These are phyloP conservation scores for Lepilemur ruficaudatus DNA, from an alignment of 2,797 vertebrate genomes.

Conservation along the genomic window DNA sequence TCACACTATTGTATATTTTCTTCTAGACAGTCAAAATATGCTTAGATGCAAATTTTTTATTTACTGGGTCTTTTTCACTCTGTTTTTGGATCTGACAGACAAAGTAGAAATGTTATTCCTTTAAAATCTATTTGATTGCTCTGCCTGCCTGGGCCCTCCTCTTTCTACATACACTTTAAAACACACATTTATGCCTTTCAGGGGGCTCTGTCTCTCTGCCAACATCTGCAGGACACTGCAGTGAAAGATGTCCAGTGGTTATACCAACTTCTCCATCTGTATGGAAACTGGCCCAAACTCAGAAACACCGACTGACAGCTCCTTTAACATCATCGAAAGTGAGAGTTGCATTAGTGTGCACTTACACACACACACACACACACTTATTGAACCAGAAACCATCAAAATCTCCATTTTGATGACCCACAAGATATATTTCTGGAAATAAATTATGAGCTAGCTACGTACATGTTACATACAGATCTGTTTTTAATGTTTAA, in stretches of 20 bases:
- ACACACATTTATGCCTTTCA: constrained; percentile 41
- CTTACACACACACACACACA: neutral
- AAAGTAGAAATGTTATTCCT: neutral
- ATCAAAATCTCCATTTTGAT: neutral
- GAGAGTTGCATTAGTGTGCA: neutral
- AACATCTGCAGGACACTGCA: neutral
- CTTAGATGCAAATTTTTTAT: neutral
- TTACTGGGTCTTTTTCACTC: neutral
- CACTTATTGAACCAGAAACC: neutral
- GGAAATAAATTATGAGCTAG: neutral
- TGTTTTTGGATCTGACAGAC: constrained; percentile 31
- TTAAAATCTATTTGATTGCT: neutral
- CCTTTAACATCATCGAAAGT: neutral
- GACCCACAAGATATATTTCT: neutral
- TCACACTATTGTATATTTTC: neutral
- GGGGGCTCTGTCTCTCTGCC: neutral
- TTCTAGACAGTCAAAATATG: neutral
- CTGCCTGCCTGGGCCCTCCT: neutral
- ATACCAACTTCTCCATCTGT: neutral
- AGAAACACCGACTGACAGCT: neutral
- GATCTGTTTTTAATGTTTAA: neutral
- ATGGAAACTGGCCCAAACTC: neutral
- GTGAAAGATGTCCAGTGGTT: neutral
- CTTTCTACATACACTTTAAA: neutral
- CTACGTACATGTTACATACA: neutral